Conservation (phyloP, 2,797 vertebrate species). For the Lagodon rhomboides region DNA sequence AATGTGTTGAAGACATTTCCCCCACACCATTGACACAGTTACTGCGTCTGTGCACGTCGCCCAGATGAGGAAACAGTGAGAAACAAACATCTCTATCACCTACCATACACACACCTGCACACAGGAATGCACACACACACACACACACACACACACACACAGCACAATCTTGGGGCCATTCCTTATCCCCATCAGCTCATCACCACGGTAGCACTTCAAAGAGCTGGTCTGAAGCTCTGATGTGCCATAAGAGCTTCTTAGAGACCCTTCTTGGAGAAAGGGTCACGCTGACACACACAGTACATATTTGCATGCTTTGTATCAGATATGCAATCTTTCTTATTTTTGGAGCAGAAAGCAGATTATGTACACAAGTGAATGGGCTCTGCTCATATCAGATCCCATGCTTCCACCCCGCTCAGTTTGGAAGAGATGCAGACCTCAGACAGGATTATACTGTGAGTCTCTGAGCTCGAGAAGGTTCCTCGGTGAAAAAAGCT, state of each 20-base stretch:
- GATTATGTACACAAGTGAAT: neutral
- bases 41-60: neutral
- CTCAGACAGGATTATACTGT: neutral
- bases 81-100: neutral
- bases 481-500: neutral
- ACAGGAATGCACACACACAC: neutral
- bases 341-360: neutral
- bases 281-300: conserved; percentile 4
- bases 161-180: conserved; percentile 2
- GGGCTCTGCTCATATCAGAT: neutral
- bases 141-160: neutral
- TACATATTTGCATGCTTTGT: neutral
- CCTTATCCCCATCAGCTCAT: conserved; percentile 38
- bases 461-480: neutral
- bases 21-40: neutral
- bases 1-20: neutral
- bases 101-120: neutral
- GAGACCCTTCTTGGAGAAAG: conserved; percentile 5
- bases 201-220: conserved; percentile 63
- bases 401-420: neutral
- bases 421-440: neutral
- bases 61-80: neutral
- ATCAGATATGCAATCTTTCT: neutral
- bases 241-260: conserved; percentile 29
- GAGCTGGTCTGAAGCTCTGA: conserved; percentile 25